Evolutionary conservation across 2,113 vertebrate species (phyloP), one percentile per base, ranked within the genome.

Genomic region (Actinemys pallida): DNA sequence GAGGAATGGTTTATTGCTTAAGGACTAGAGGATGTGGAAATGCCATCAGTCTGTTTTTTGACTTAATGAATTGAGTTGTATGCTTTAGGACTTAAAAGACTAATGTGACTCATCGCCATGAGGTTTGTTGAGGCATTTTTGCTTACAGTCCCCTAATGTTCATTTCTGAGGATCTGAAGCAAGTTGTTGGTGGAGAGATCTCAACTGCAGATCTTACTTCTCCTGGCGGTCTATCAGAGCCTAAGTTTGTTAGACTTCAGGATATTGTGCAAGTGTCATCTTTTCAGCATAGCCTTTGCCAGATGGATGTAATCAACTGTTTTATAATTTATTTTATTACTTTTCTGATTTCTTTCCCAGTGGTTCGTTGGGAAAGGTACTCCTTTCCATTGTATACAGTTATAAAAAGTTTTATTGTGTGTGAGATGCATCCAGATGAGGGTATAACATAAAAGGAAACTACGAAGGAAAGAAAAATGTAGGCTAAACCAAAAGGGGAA

Each of bases 1-100:
- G 94, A 96, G 92, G 82, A 84, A 89, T 96, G 94, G 90, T 93
- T 97, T 91, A 92, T 90, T 96, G 92, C 88, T 92, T 78, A 94
- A 91, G 84, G 89, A 49, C 27, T 79, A 85, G n/a, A 95, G 92
- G 94, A 92, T 95, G 90, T 6, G 45, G 84, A 79, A 57, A 95
- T 90, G 54, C 75, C 82, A 94, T 96, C 91, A 93, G 87, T 90
- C 79, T 91, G 81, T 87, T 94, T 25, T 82, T 96, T 91, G 72
- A 90, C 85, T 92, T 94, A 95, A 96, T 81, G 49, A 96, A 84
- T 53, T 96, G 65, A 65, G 76, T 6, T 69, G 9, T 72, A 29
- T 47, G 22, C 75, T 83, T 89, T 91, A 93, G 96, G 89, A 69
- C 50, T 86, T 69, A 94, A 87, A 94, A 94, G 86, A 86, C 0